phyloP scores from a whole-genome alignment of 2,888 invertebrate genomes.

The Chalcosyrphus nemorum region DNA sequence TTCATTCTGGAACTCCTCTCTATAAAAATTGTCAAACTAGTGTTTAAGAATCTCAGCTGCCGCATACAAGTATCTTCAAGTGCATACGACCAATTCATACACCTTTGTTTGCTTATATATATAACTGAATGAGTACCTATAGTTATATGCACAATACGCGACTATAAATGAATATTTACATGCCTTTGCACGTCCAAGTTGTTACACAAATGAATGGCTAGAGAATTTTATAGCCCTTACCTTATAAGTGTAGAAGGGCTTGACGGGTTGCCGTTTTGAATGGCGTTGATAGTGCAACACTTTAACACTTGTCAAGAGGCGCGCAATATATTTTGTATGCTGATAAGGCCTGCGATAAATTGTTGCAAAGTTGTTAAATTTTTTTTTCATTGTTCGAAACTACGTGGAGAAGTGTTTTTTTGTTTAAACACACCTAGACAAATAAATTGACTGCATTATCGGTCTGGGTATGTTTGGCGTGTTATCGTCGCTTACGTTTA shows the following conservation, averaged over 20 bases:
- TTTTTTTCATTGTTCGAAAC: neutral
- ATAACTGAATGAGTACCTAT: slow-evolving; percentile 9
- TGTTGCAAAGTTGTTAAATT: neutral
- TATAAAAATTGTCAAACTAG: too few relatives aligned
- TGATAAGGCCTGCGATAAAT: slow-evolving; percentile 19
- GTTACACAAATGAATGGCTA: neutral
- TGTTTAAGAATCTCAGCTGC: too few relatives aligned
- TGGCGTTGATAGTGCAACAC: neutral
- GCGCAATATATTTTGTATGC: slow-evolving; percentile 1
- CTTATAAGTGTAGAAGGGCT: neutral
- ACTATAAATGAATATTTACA: neutral
- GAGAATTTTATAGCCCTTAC: neutral
- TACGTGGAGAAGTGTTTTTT: neutral
- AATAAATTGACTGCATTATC: neutral
- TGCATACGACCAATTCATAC: too few relatives aligned
- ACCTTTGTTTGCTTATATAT: too few relatives aligned
- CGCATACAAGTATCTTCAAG: too few relatives aligned
- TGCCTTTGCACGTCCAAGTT: neutral
- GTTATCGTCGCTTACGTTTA: neutral
- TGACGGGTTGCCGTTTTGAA: neutral
- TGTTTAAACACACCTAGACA: neutral
- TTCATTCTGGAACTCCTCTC: too few relatives aligned
- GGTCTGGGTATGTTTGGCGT: neutral
- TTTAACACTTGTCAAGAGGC: neutral
- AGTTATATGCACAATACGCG: slow-evolving; percentile 1